Conservation (phyloP, 1,140 invertebrate genomes). For the Platorchestia sp. region DNA sequence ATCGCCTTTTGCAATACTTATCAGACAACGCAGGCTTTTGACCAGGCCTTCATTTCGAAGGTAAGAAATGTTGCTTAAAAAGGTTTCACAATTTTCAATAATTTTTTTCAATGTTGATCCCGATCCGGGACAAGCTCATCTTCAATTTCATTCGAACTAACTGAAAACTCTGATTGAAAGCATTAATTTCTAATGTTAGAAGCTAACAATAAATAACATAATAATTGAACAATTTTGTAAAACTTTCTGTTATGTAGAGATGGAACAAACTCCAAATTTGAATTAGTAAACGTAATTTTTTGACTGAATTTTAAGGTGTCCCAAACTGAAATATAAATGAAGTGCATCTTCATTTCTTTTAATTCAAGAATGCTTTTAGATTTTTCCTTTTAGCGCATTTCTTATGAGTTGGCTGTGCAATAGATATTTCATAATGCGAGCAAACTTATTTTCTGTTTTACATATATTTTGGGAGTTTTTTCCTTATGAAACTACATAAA, state of each 20-base stretch:
- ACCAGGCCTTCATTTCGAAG: neutral
- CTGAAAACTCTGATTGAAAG: too few species aligned
- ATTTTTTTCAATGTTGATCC: too few species aligned
- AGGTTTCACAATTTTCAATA: neutral
- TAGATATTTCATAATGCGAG: neutral
- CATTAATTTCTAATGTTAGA: too few species aligned
- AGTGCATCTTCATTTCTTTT: neutral
- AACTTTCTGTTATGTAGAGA: too few species aligned
- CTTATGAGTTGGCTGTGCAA: neutral
- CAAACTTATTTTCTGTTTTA: neutral
- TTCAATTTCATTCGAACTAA: too few species aligned
- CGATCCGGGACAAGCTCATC: too few species aligned
- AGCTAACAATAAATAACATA: too few species aligned
- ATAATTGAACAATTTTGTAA: too few species aligned
- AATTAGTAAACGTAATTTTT: neutral
- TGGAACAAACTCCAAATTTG: neutral
- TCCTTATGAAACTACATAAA: neutral
- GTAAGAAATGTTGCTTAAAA: neutral
- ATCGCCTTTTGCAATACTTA: neutral
- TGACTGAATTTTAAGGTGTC: neutral
- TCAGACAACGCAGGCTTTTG: slow-evolving; percentile 4
- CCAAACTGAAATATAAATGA: neutral
- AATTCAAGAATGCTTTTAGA: neutral
- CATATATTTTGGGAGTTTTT: neutral
- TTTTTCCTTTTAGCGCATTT: neutral